Percentiles rank a stretch among this genome's conserved stretches.
These are phyloP conservation scores for Chanos chanos DNA, from an alignment of 2,797 vertebrate species.

Conservation along the genomic window DNA sequence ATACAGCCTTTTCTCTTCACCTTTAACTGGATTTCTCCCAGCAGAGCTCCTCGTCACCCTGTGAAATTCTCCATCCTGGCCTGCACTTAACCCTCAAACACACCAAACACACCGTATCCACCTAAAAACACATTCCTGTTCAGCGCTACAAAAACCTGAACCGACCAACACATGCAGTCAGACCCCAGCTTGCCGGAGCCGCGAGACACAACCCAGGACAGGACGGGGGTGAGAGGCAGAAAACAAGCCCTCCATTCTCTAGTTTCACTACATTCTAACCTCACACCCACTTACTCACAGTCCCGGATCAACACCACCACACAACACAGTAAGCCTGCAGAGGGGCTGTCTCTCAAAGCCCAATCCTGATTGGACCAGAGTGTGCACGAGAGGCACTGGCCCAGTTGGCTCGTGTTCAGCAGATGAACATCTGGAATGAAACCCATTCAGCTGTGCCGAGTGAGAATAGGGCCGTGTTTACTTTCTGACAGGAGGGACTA, in stretches of 20 bases:
- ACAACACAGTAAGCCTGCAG: too few species aligned
- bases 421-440: slow-evolving; percentile 36
- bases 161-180: background rate
- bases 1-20: too few species aligned
- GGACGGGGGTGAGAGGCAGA: background rate
- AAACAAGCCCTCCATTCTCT: slow-evolving; percentile 31
- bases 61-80: too few species aligned
- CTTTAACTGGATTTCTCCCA: too few species aligned
- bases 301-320: slow-evolving; percentile 32
- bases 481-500: background rate
- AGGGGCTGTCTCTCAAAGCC: slow-evolving; percentile 15
- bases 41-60: too few species aligned
- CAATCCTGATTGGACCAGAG: slow-evolving; percentile 14
- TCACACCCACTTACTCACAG: slow-evolving; percentile 31
- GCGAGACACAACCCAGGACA: background rate
- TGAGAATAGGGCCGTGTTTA: slow-evolving; percentile 22
- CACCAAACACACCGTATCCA: too few species aligned
- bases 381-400: slow-evolving; percentile 12
- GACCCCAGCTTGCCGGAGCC: background rate
- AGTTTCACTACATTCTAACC: slow-evolving; percentile 20
- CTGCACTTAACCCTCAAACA: too few species aligned
- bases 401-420: slow-evolving; percentile 14
- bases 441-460: slow-evolving; percentile 1
- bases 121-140: too few species aligned
- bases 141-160: too few species aligned